Percentiles rank a stretch among this genome's conserved stretches.
These are phyloP conservation scores for Ctenomys sociabilis DNA, from an alignment of 2,113 vertebrate species.

Conservation along the genomic window DNA sequence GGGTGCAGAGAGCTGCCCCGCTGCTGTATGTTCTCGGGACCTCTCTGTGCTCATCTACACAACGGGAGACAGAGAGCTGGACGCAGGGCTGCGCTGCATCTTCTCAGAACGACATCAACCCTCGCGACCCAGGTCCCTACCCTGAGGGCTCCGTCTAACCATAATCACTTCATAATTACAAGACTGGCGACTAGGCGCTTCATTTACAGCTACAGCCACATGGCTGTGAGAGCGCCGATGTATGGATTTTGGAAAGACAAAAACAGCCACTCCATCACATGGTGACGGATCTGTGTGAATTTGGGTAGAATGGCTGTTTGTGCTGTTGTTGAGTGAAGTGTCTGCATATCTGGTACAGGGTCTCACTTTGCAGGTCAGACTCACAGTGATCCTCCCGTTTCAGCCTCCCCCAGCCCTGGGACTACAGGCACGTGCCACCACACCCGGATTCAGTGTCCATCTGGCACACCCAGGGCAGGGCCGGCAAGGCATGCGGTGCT, in stretches of 20 bases:
- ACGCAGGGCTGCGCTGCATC: neutral
- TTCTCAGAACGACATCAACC: neutral
- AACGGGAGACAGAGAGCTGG: neutral
- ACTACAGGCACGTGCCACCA: too few species aligned
- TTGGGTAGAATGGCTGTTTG: neutral
- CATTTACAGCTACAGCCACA: neutral
- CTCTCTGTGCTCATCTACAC: neutral
- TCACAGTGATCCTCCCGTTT: too few species aligned
- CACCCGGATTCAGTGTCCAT: too few species aligned
- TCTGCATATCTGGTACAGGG: too few species aligned
- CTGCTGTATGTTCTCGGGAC: too few species aligned
- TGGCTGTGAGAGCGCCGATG: neutral
- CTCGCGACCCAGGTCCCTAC: neutral
- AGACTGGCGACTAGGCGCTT: neutral
- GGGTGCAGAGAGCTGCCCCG: neutral
- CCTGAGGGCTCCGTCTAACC: neutral
- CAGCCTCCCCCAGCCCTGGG: too few species aligned
- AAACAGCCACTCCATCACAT: neutral
- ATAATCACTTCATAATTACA: neutral
- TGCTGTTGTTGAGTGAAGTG: neutral
- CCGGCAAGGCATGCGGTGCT: too few species aligned
- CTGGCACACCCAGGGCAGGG: too few species aligned
- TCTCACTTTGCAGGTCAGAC: too few species aligned
- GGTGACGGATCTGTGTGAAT: neutral
- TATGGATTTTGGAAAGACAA: neutral